Conservation (phyloP, 2,113 vertebrate species). For the Ceratotherium simum region DNA sequence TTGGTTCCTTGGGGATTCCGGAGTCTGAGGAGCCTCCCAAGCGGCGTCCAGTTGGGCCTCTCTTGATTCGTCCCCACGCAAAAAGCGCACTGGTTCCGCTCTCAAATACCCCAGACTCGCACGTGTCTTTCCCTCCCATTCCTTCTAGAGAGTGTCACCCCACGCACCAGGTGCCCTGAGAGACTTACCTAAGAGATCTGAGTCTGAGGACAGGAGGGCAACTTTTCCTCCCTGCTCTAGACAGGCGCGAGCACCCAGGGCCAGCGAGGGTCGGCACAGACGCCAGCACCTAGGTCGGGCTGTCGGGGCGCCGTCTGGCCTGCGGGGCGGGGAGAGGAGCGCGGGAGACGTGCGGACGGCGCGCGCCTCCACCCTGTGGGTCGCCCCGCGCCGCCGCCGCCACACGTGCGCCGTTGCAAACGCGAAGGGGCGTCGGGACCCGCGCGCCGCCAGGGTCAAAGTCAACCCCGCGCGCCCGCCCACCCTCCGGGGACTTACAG, state of each 20-base stretch:
- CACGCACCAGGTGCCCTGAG: neutral
- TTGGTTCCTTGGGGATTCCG: constrained; percentile 37
- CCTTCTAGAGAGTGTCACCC: neutral
- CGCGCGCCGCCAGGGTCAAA: neutral
- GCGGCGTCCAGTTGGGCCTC: neutral
- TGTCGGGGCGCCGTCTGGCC: neutral
- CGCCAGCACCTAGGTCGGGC: neutral
- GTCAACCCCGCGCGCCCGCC: neutral
- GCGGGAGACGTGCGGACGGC: neutral
- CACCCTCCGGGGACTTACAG: neutral
- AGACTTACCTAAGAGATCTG: constrained; percentile 25
- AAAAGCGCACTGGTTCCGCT: neutral
- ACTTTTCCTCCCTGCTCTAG: constrained; percentile 68
- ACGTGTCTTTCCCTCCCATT: neutral
- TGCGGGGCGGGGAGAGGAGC: neutral
- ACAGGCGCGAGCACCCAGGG: neutral
- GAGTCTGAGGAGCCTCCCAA: neutral
- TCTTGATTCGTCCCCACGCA: neutral
- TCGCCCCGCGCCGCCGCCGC: neutral
- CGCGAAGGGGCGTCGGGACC: accelerated
- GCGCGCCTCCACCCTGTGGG: neutral
- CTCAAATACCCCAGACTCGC: neutral
- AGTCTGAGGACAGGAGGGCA: constrained; percentile 31
- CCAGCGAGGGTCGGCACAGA: neutral
- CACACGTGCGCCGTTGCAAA: neutral